Base-by-base conservation (phyloP, 2,888 invertebrate genomes). In the Yponomeuta cagnagella region DNA sequence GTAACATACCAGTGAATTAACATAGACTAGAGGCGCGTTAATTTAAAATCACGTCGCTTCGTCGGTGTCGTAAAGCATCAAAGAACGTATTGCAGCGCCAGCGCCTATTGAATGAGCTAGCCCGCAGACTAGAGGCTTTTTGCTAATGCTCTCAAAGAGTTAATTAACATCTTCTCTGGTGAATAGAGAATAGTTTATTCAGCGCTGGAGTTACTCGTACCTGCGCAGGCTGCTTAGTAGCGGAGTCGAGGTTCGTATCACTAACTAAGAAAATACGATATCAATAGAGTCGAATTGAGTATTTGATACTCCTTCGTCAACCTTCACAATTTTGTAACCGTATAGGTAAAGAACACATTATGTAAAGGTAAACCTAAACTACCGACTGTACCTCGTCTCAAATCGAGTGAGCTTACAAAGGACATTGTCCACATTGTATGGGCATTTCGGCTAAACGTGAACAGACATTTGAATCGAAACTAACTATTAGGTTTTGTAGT, bases 111-210 rank as follows among this genome's bases (percentile, higher is more conserved):
- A 85, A 84, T 85, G 82, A 79, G 79, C 80, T 31, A 43, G 48
- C 33, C 63, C 48, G 6, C 52, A 58, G 63, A 30, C 48, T 68
- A 78, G 74, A 74, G 78, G 83, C 86, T 89, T 90, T 90, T 89
- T 86, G 86, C 85, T 87, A 86, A 89, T 87, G 86, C 87, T 87
- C 86, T 84, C 85, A 86, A 81, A 78, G 76, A 81, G 84, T 88
- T 89, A 90, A 90, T 90, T 89, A 89, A 86, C 88, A 86, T 86
- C 82, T 84, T 85, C 85, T 84, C 31, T 82, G 79, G 80, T 86
- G 87, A 87, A 89, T 87, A 84, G 77, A 70, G 79, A 79, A 83
- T 80, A 79, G 83, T 87, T 86, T 83, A 85, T 83, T 58, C 83
- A 79, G 79, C 82, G 81, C 80, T 76, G 74, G 76, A 76, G 79